Evolutionary conservation across 2,888 invertebrate species (phyloP).

Genomic region (Limnephilus lunatus): DNA sequence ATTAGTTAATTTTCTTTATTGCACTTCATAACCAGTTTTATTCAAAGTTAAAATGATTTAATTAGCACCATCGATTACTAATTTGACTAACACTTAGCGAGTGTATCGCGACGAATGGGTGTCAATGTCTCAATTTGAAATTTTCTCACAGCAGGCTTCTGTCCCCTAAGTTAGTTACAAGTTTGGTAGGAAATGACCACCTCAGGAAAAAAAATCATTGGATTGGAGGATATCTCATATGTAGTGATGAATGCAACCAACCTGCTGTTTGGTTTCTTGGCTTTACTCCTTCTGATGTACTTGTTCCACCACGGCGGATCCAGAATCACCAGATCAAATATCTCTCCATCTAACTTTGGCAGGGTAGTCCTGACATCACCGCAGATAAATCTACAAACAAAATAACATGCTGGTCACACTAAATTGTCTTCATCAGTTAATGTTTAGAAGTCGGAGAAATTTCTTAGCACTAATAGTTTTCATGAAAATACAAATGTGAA

Average conservation of each 20-base stretch:
- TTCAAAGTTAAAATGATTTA: too few species aligned
- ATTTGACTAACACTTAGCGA: too few species aligned
- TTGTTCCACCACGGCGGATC: constrained; percentile 99
- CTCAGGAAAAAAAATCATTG: background rate
- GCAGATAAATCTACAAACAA: constrained; percentile 81
- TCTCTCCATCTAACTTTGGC: constrained; percentile 72
- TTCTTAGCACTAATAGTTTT: background rate
- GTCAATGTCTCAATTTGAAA: too few species aligned
- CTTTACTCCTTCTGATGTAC: constrained; percentile 89
- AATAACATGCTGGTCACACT: constrained; percentile 57
- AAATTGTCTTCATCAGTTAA: background rate
- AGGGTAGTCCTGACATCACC: constrained; percentile 78
- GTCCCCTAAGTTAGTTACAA: too few species aligned
- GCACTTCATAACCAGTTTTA: too few species aligned
- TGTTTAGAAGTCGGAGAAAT: background rate
- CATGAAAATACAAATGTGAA: background rate
- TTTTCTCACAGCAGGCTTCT: too few species aligned
- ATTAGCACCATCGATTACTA: too few species aligned
- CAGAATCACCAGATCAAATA: constrained; percentile 89
- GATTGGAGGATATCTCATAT: background rate
- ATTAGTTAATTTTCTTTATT: too few species aligned
- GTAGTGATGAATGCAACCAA: constrained; percentile 67
- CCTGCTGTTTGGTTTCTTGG: constrained; percentile 79
- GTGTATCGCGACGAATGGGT: too few species aligned
- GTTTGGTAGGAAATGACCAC: background rate